Evolutionary conservation across 2,113 vertebrate species (phyloP).

Genomic region (Pagrus major): DNA sequence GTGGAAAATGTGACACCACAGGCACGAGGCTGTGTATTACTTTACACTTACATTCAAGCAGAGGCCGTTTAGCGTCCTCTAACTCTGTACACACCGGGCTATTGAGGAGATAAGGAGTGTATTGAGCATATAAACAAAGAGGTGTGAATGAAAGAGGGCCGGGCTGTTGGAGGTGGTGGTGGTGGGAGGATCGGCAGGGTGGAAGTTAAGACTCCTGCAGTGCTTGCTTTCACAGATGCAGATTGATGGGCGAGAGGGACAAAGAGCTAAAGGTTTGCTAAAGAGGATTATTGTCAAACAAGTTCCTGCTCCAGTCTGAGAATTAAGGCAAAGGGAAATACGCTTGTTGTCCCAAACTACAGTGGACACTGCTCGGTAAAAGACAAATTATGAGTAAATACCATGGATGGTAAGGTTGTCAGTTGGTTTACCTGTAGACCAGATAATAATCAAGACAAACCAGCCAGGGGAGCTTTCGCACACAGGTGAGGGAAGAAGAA

Average conservation of each 20-base stretch:
- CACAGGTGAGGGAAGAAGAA: constrained; percentile 59
- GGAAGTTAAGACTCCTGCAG: constrained; percentile 60
- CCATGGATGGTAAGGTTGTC: not conserved
- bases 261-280: constrained; percentile 48
- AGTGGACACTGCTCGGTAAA: not conserved
- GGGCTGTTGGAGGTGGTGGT: not conserved
- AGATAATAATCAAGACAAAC: constrained; percentile 31
- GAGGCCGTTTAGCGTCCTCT: constrained; percentile 35
- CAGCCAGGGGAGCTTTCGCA: constrained; percentile 56
- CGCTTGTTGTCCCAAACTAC: constrained; percentile 1
- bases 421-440: not conserved
- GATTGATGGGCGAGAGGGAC: constrained; percentile 47
- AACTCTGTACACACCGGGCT: constrained; percentile 47
- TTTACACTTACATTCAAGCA: constrained; percentile 41
- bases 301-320: constrained; percentile 6
- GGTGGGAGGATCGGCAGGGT: constrained; percentile 28
- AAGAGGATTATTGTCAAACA: constrained; percentile 40
- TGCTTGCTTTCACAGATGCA: constrained; percentile 67
- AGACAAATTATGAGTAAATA: not conserved
- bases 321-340: not conserved
- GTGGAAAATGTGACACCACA: constrained; percentile 26
- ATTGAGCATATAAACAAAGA: constrained; percentile 58
- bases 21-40: not conserved
- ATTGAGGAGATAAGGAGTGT: constrained; percentile 47
- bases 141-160: not conserved